Evolutionary conservation across 2,797 vertebrate species (phyloP), one percentile per base, ranked within the genome.

Genomic region (Alcedo quadribrachys): DNA sequence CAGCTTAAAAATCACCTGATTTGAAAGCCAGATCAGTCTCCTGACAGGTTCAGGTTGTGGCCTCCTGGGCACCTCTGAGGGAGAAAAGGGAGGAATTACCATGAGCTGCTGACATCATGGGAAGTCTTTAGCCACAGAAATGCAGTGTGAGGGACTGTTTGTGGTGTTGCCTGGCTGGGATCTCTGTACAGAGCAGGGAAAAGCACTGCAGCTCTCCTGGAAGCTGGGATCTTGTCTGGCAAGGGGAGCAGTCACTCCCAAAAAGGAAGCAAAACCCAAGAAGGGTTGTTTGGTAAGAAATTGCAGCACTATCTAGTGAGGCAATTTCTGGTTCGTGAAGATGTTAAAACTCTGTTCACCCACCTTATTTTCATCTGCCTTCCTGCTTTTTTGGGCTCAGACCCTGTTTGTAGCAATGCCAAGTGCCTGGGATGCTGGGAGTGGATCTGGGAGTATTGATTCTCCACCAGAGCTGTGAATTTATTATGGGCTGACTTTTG

Each of bases 1-100:
- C 87, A 88, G 87, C 81, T 94, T 94, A 86, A 85, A 90, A 92
- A 83, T 74, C 65, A 74, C 57, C 84, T 74, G 74, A 86, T 88
- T 78, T 88, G 73, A 88, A 90, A 93, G 46, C 63, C 80, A 73
- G 73, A 20, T 69, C 77, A 85, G 22, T 32, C 17, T 74, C 42
- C 51, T 57, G 46, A 27, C 21, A 32, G 33, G 16, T 83, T 90
- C 33, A 45, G 19, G 8, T 43, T 20, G 17, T 62, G 66, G 37
- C n/a, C 11, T 74, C 66, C 16, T 81, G 85, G 37, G 46, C 15
- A 66, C 22, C 65, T 69, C 0, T 8, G 15, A 57, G 46, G 69
- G 83, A 68, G 54, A 53, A 61, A 66, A 61, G 25, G 24, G 46
- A 55, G n/a, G 6, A 18, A 5, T 22, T 57, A 21, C 46, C 24